Evolutionary conservation across 2,888 invertebrate genomes (phyloP).

Genomic region (Acholoe squamosa): DNA sequence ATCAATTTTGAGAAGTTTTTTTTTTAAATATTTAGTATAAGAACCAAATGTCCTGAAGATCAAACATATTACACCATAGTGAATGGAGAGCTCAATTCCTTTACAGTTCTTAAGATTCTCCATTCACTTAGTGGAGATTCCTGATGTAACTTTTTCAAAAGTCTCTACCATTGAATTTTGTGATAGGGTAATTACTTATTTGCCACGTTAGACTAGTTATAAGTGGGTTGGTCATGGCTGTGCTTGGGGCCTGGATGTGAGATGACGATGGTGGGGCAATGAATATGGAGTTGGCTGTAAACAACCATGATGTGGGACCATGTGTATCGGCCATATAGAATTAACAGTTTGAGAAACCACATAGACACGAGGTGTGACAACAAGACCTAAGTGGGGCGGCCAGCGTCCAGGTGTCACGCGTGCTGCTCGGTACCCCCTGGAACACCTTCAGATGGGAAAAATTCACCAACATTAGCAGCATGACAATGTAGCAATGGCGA

Average conservation of each 20-base stretch:
- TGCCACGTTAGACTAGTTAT: no score
- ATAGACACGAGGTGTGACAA: constrained; percentile 61
- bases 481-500: constrained; percentile 42
- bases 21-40: neutral
- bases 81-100: neutral
- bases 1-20: neutral
- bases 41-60: neutral
- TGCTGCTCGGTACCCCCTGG: constrained; percentile 50
- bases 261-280: neutral
- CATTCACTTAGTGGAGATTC: neutral
- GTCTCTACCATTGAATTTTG: neutral
- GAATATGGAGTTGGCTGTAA: neutral
- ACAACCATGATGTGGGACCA: neutral
- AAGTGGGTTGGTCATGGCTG: constrained; percentile 2
- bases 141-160: neutral
- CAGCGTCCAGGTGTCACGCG: constrained; percentile 30
- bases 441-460: constrained; percentile 60
- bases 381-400: constrained; percentile 64
- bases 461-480: constrained; percentile 48
- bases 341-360: constrained; percentile 52
- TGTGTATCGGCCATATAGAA: constrained; percentile 34
- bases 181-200: neutral
- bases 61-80: neutral
- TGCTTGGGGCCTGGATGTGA: neutral
- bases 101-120: neutral